phyloP scores from a whole-genome alignment of 2,888 invertebrate species.

The Seira sanloemensis region DNA sequence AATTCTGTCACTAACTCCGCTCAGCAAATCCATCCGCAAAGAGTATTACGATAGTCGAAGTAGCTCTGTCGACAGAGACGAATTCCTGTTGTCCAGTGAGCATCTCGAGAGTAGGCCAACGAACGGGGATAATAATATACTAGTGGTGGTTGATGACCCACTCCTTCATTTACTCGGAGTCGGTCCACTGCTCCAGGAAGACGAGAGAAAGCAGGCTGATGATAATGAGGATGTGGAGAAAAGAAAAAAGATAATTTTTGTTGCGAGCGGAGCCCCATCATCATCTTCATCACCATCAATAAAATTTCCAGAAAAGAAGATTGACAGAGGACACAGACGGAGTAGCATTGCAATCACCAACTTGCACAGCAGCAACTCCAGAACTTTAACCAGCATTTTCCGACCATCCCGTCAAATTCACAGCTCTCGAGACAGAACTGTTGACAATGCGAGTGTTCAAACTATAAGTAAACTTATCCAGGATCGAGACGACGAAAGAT shows the following conservation, averaged over 20 bases:
- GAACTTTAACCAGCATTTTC: neutral
- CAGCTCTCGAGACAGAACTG: slow-evolving; percentile 21
- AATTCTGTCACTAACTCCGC: slow-evolving; percentile 49
- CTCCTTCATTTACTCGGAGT: slow-evolving; percentile 8
- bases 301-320: neutral
- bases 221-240: neutral
- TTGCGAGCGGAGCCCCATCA: slow-evolving; percentile 13
- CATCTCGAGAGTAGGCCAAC: neutral
- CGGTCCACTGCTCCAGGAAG: neutral
- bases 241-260: neutral
- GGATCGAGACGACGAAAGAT: neutral
- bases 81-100: neutral
- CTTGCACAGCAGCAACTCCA: neutral
- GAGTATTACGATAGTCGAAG: slow-evolving; percentile 9
- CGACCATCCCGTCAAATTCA: slow-evolving; percentile 34
- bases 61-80: neutral
- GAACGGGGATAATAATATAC: neutral
- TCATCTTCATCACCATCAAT: neutral
- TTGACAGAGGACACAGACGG: neutral
- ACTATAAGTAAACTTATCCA: neutral
- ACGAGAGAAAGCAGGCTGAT: neutral
- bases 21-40: slow-evolving; percentile 22
- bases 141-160: slow-evolving; percentile 27
- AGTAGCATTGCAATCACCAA: neutral
- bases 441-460: neutral